These are phyloP conservation scores for Taurulus bubalis DNA, from an alignment of 2,113 vertebrate species.

Conservation along the genomic window DNA sequence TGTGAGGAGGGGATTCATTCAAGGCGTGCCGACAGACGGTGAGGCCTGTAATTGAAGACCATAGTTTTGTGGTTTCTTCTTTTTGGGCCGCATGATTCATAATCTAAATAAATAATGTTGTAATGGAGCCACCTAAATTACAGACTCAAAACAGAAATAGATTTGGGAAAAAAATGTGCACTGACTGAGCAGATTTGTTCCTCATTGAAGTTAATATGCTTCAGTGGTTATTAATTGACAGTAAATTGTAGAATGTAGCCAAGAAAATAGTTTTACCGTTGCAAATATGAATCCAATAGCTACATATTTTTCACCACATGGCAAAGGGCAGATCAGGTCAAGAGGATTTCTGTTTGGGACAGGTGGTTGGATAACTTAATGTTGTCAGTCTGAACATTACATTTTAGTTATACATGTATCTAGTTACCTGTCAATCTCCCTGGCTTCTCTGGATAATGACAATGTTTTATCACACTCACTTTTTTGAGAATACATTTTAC, in stretches of 20 bases:
- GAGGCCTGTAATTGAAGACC: constrained; percentile 82
- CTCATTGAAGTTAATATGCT: constrained; percentile 38
- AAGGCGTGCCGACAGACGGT: constrained; percentile 73
- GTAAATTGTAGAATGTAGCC: constrained; percentile 5
- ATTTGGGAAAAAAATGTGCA: constrained; percentile 64
- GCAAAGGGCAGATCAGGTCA: constrained; percentile 39
- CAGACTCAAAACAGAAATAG: constrained; percentile 79
- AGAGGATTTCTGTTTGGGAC: neutral
- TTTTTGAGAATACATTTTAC: neutral
- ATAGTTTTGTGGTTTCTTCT: constrained; percentile 76
- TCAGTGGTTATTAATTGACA: constrained; percentile 54
- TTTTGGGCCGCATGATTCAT: constrained; percentile 77
- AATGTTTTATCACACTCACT: neutral
- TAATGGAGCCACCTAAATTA: constrained; percentile 83
- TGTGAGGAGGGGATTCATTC: constrained; percentile 74
- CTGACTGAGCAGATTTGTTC: constrained; percentile 52
- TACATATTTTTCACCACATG: constrained; percentile 26
- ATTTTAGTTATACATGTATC: neutral
- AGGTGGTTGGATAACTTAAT: constrained; percentile 20
- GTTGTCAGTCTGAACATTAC: neutral
- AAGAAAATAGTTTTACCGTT: constrained; percentile 22
- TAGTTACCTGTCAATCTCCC: neutral
- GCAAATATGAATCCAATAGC: constrained; percentile 5
- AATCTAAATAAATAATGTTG: constrained; percentile 84
- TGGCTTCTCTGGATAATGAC: neutral